Evolutionary conservation across 2,888 invertebrate species (phyloP).

Genomic region (Oxyteleia sp.): DNA sequence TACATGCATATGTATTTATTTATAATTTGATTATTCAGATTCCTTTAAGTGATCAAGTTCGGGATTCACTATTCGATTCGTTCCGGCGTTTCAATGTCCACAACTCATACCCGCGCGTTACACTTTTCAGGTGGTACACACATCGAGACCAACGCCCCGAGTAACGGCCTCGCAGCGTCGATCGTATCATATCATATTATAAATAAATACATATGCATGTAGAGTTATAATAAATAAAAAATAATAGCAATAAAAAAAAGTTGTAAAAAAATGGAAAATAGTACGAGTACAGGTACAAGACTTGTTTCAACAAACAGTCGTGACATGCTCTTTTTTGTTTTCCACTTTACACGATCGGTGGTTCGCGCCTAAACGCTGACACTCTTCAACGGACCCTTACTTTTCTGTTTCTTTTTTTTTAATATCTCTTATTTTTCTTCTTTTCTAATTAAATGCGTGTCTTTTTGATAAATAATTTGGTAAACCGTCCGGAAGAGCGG

Average conservation of each 20-base stretch:
- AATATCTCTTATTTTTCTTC: not conserved
- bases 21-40: no score
- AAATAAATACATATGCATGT: slow-evolving; percentile 58
- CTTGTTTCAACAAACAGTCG: slow-evolving; percentile 84
- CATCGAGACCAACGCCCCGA: slow-evolving; percentile 14
- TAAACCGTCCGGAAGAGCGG: slow-evolving; percentile 33
- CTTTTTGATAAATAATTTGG: slow-evolving; percentile 2
- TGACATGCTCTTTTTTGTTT: slow-evolving; percentile 83
- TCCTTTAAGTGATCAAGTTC: slow-evolving; percentile 30
- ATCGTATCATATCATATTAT: slow-evolving; percentile 21
- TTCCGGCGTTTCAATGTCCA: slow-evolving; percentile 21
- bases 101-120: slow-evolving; percentile 26
- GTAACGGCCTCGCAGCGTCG: slow-evolving; percentile 14
- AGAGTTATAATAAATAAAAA: slow-evolving; percentile 75
- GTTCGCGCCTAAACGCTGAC: slow-evolving; percentile 85
- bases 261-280: slow-evolving; percentile 37
- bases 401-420: slow-evolving; percentile 50
- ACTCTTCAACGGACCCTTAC: slow-evolving; percentile 50
- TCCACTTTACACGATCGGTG: slow-evolving; percentile 81
- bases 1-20: no score
- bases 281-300: slow-evolving; percentile 84
- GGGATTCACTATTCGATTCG: slow-evolving; percentile 26
- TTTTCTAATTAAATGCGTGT: no score
- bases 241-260: slow-evolving; percentile 71
- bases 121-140: slow-evolving; percentile 32